Evolutionary conservation across 2,888 invertebrate genomes (phyloP).

Genomic region (Molanna angustata): DNA sequence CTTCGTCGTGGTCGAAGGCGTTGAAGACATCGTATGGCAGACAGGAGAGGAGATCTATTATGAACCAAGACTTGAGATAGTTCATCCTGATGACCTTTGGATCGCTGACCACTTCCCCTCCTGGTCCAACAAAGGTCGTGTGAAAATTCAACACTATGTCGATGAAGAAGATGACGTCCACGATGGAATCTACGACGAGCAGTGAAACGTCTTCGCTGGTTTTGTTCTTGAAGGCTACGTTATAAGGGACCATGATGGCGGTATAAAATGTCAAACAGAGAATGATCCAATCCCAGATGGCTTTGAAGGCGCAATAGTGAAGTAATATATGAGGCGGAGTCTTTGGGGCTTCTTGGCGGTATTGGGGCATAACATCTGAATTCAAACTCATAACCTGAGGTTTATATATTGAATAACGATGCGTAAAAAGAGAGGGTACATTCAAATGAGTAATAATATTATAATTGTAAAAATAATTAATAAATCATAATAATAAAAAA

Average conservation of each 20-base stretch:
- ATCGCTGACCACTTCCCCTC: constrained; percentile 96
- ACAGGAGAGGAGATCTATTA: constrained; percentile 98
- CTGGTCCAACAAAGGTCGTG: constrained; percentile 98
- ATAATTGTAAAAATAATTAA: too few relatives aligned
- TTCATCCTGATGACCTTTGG: constrained; percentile 98
- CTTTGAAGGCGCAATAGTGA: constrained; percentile 99
- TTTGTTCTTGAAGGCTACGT: constrained; percentile 99
- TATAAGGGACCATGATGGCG: constrained; percentile 98
- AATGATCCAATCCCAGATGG: constrained; percentile 99
- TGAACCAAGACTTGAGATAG: constrained; percentile 99
- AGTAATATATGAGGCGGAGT: constrained; percentile 99
- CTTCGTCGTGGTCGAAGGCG: constrained; percentile 99
- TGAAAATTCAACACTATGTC: constrained; percentile 99
- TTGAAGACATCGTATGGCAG: constrained; percentile 99
- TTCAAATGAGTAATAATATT: too few relatives aligned
- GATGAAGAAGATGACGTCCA: constrained; percentile 99
- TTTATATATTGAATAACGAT: too few relatives aligned
- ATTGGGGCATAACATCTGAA: constrained; percentile 97
- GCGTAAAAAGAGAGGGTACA: too few relatives aligned
- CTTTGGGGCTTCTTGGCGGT: constrained; percentile 98
- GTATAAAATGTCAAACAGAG: constrained; percentile 99
- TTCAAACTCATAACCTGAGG: constrained; percentile 92
- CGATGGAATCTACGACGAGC: constrained; percentile 95
- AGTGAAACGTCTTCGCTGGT: constrained; percentile 94
- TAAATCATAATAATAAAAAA: too few relatives aligned